A percentile compares a stretch with the other conserved stretches of the same genome.
Evolutionary conservation across 2,888 invertebrate genomes (phyloP).

Genomic region (Keiferia lycopersicella): DNA sequence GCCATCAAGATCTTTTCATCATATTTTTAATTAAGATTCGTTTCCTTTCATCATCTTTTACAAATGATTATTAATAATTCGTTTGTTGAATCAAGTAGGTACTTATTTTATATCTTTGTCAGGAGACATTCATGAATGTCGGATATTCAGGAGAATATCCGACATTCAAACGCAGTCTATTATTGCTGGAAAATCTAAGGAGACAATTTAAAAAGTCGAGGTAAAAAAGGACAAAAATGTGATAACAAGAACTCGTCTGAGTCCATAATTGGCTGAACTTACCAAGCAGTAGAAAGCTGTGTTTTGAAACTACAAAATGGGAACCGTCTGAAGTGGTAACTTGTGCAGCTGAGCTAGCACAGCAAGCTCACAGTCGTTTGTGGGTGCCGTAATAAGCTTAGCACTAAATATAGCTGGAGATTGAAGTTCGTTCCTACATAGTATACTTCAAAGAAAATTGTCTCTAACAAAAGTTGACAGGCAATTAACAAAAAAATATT

Average conservation of each 20-base stretch:
- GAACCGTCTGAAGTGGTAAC: not conserved
- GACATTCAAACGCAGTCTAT: too few species aligned
- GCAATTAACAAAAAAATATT: too few species aligned
- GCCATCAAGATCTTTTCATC: not conserved
- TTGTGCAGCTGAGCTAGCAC: too few species aligned
- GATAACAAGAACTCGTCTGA: not conserved
- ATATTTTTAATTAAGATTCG: not conserved
- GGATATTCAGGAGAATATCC: too few species aligned
- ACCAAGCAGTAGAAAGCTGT: not conserved
- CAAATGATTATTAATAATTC: not conserved
- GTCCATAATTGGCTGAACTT: not conserved
- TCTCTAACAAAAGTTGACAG: too few species aligned
- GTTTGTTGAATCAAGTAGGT: not conserved
- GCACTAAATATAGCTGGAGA: not conserved
- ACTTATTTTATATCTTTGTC: too few species aligned
- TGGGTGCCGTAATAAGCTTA: not conserved
- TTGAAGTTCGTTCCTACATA: too few species aligned
- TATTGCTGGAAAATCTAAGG: too few species aligned
- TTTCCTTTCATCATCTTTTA: not conserved
- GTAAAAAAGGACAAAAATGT: not conserved
- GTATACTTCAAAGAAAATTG: too few species aligned
- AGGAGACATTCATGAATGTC: too few species aligned
- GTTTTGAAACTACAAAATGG: not conserved
- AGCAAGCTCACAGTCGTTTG: not conserved
- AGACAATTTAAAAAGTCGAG: not conserved